Percentiles rank a stretch among this genome's conserved stretches.
Evolutionary conservation across 2,113 vertebrate genomes (phyloP).

Genomic region (Ariopsis seemanni): DNA sequence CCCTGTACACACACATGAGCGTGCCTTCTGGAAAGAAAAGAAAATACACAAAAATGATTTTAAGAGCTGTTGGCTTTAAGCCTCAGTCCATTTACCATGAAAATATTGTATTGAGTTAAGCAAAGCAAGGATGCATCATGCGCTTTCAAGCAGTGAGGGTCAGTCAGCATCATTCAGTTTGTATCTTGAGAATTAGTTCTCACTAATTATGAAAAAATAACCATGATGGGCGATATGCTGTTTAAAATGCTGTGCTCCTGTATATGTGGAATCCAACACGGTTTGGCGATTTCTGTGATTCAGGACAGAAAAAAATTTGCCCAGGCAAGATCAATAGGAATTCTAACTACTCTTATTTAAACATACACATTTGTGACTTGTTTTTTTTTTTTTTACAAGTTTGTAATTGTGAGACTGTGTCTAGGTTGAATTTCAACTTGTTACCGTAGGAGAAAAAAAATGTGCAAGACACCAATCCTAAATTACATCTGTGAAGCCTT

Average conservation of each 20-base stretch:
- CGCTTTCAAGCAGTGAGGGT: neutral
- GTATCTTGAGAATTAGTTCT: neutral
- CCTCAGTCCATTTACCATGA: slow-evolving; percentile 61
- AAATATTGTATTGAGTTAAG: slow-evolving; percentile 58
- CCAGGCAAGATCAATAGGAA: neutral
- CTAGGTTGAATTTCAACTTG: neutral
- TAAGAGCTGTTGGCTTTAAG: slow-evolving; percentile 65
- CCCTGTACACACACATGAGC: slow-evolving; percentile 56
- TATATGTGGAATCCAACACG: neutral
- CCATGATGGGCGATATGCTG: neutral
- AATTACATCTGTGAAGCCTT: neutral
- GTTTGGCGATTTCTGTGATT: neutral
- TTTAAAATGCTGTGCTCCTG: neutral
- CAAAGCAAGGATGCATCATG: slow-evolving; percentile 25
- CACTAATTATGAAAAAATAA: neutral
- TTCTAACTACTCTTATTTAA: neutral
- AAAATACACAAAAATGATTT: slow-evolving; percentile 72
- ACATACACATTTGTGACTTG: neutral
- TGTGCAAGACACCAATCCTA: neutral
- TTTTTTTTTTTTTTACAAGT: neutral
- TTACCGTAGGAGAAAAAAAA: neutral
- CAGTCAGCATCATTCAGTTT: neutral
- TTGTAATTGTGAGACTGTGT: slow-evolving; percentile 4
- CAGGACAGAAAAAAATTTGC: neutral
- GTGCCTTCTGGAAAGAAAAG: slow-evolving; percentile 65